A percentile compares a stretch with the other conserved stretches of the same genome.
Conservation (phyloP, 2,888 invertebrate species). For the Vandiemenella viatica region DNA sequence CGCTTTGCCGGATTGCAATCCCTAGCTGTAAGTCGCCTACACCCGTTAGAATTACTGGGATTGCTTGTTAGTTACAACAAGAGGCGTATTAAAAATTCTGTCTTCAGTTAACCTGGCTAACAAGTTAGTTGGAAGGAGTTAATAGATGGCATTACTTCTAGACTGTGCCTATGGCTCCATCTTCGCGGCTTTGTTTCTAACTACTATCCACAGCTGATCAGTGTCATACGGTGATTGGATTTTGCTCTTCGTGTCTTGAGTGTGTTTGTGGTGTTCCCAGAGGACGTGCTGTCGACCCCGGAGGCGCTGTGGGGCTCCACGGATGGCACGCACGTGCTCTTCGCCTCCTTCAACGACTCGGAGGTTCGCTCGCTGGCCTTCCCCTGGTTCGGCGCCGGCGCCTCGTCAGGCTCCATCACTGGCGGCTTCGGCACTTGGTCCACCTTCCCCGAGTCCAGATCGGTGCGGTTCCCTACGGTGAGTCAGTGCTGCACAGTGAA, state of each 20-base stretch:
- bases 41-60: no score
- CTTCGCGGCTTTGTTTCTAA: no score
- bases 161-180: no score
- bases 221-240: conserved; percentile 73
- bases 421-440: conserved; percentile 10
- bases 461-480: conserved; percentile 72
- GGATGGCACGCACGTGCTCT: conserved; percentile 70
- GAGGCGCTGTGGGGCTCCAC: conserved; percentile 78
- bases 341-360: conserved; percentile 72
- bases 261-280: conserved; percentile 34
- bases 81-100: no score
- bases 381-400: conserved; percentile 63
- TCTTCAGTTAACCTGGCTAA: no score
- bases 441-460: conserved; percentile 63
- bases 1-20: no score
- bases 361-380: conserved; percentile 60
- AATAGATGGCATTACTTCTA: no score
- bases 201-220: no score
- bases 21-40: no score
- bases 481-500: conserved; percentile 20
- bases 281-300: conserved; percentile 67
- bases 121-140: no score
- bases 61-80: no score
- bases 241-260: background rate
- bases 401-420: conserved; percentile 36